A percentile compares a stretch with the other conserved stretches of the same genome.
These are phyloP conservation scores for Pteropus alecto DNA, from an alignment of 2,113 vertebrate species.

Conservation along the genomic window DNA sequence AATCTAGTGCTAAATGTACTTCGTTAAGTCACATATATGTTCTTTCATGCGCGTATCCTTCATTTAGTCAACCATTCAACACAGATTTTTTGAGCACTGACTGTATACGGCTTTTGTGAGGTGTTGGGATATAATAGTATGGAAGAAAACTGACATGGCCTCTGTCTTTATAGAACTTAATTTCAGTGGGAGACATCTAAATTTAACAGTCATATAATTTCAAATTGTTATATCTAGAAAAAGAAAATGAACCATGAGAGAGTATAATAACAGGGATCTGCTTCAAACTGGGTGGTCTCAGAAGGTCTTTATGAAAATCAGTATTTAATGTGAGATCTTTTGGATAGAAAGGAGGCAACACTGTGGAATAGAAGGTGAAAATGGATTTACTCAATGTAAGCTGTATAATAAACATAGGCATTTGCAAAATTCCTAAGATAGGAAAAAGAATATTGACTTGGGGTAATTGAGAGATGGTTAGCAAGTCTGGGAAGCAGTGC, in stretches of 20 bases:
- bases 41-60: background rate
- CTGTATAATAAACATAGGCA: background rate
- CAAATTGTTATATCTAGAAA: background rate
- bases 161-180: background rate
- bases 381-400: background rate
- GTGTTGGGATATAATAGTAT: background rate
- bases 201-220: background rate
- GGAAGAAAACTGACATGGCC: background rate
- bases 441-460: background rate
- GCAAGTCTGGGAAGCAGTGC: background rate
- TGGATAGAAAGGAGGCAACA: background rate
- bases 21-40: background rate
- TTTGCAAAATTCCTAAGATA: background rate
- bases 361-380: background rate
- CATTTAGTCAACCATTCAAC: background rate
- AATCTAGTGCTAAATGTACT: background rate
- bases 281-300: background rate
- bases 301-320: background rate
- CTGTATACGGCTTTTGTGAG: background rate
- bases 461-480: background rate
- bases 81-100: background rate
- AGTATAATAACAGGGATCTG: background rate
- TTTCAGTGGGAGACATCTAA: background rate
- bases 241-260: background rate
- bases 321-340: background rate